phyloP scores from a whole-genome alignment of 2,113 vertebrate species.

The Otocyon megalotis region DNA sequence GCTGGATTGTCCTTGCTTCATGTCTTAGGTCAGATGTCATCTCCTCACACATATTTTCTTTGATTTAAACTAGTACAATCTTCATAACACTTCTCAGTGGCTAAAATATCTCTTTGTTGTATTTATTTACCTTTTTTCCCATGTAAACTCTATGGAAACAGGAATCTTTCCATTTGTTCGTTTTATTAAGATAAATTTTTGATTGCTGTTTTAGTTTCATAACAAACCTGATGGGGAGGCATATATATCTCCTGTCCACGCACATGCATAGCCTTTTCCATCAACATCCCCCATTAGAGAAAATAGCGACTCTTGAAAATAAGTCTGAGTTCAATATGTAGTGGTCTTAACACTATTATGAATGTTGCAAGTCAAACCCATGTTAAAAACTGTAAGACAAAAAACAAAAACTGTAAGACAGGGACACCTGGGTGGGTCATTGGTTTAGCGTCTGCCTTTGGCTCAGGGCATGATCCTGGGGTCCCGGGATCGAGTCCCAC shows the following conservation, averaged over 20 bases:
- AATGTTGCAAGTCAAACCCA: neutral
- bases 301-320: neutral
- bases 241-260: neutral
- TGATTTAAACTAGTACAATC: neutral
- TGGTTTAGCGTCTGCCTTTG: too few species aligned
- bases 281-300: neutral
- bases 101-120: neutral
- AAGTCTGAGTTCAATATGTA: neutral
- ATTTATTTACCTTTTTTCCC: neutral
- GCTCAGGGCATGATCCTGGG: too few species aligned
- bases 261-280: neutral
- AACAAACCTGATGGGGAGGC: neutral
- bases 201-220: neutral
- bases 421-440: too few species aligned
- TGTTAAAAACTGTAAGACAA: neutral
- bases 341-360: neutral
- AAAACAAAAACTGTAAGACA: neutral
- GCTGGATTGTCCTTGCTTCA: neutral
- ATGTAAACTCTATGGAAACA: neutral
- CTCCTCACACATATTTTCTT: neutral
- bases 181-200: neutral
- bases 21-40: neutral
- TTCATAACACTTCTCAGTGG: neutral
- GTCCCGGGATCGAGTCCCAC: too few species aligned
- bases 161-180: neutral